phyloP scores from a whole-genome alignment of 2,888 invertebrate genomes.

The Schizaphis graminum region DNA sequence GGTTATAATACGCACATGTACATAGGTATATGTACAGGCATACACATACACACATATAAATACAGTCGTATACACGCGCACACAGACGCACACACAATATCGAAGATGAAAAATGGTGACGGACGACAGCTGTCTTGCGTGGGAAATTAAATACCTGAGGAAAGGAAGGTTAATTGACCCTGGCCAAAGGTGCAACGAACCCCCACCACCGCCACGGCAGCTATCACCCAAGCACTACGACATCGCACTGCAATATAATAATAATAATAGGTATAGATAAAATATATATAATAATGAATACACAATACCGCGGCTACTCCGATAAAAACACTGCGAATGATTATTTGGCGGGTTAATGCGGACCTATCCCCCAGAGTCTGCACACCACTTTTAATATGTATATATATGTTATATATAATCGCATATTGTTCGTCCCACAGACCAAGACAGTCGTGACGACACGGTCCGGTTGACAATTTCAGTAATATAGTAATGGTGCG shows the following conservation, averaged over 20 bases:
- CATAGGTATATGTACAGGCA: background rate
- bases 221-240: conserved; percentile 5
- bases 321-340: conserved; percentile 14
- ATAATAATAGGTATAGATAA: conserved; percentile 13
- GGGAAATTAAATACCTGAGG: conserved; percentile 65
- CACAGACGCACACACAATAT: conserved; percentile 33
- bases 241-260: background rate
- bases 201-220: conserved; percentile 1
- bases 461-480: conserved; percentile 65
- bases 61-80: background rate
- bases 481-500: conserved; percentile 39
- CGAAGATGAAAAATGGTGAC: conserved; percentile 66
- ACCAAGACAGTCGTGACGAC: conserved; percentile 26
- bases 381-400: background rate
- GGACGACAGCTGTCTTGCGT: conserved; percentile 66
- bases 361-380: conserved; percentile 10
- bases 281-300: background rate
- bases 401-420: background rate
- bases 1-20: conserved; percentile 22
- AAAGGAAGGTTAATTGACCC: conserved; percentile 66
- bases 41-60: background rate
- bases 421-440: conserved; percentile 43
- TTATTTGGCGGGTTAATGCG: conserved; percentile 39
- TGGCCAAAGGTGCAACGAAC: conserved; percentile 65
- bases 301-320: background rate